Base-by-base conservation (phyloP, 2,797 vertebrate genomes). In the Sebastes hopkinsi region DNA sequence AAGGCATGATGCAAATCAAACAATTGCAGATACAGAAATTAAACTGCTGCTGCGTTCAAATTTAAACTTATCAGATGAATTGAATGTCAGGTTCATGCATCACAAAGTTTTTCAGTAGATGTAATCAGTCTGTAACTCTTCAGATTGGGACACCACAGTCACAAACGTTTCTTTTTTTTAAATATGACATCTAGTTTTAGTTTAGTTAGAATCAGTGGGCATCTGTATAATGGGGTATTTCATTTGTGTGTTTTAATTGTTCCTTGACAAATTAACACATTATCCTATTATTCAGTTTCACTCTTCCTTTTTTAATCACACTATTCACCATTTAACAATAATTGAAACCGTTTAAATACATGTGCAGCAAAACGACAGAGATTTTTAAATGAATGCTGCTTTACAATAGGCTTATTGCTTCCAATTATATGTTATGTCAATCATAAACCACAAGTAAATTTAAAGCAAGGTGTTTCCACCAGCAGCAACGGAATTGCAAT, bases 31-130 rank as follows among this genome's bases (percentile, higher is more conserved):
- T 29, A 58, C 14, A 77, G 58, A 84, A 82, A 90, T 86, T 27
- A 65, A 78, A 87, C 66, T 29, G 46, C 46, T 54, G n/a, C 58
- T 56, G 61, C 16, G 34, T 79, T 86, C 42, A 88, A 86, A 74
- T 64, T 4, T 29, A 75, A 88, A 88, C 70, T 86, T 71, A 89
- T 92, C 90, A 84, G 72, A 88, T 80, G 65, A 80, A 83, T 25
- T 52, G 70, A 27, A 77, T 13, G 50, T 42, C 34, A 14, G 29
- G 18, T 72, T 78, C 38, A 65, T 67, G 65, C 67, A 72, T 84
- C 66, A 70, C 56, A 87, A 84, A 80, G 70, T 81, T 87, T 85
- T 82, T 81, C 83, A 85, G 67, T 54, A 80, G 79, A 84, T 89
- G 65, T 56, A 84, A 92, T 92, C 82, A 75, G 77, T 71, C 73